phyloP scores from a whole-genome alignment of 2,888 invertebrate genomes.

The Drosophila quinaria region DNA sequence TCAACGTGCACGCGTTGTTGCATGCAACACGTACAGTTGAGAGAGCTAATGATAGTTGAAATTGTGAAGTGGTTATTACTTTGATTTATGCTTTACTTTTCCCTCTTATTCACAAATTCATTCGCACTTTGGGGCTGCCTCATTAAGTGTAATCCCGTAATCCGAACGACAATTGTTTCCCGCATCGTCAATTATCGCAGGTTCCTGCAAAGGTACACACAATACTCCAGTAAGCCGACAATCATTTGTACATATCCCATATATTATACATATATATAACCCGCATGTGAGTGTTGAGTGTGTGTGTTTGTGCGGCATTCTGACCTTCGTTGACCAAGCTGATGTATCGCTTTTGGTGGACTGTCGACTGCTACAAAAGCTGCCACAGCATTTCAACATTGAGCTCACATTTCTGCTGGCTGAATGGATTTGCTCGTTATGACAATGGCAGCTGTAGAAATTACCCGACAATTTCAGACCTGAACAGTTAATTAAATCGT shows the following conservation, averaged over 20 bases:
- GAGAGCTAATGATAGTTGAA: slow-evolving; percentile 26
- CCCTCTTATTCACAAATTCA: neutral
- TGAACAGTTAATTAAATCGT: slow-evolving; percentile 65
- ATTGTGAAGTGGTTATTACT: neutral
- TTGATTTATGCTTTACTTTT: slow-evolving; percentile 13
- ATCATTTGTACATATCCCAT: slow-evolving; percentile 4
- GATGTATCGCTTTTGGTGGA: slow-evolving; percentile 18
- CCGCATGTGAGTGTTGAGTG: slow-evolving; percentile 36
- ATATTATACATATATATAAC: slow-evolving; percentile 8
- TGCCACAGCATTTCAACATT: slow-evolving; percentile 9
- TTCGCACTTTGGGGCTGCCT: slow-evolving; percentile 13
- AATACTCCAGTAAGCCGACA: slow-evolving; percentile 3
- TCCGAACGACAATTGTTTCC: slow-evolving; percentile 47
- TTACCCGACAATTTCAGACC: slow-evolving; percentile 68
- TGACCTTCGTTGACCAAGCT: slow-evolving; percentile 44
- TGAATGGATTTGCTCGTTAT: slow-evolving; percentile 35
- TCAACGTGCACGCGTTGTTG: slow-evolving; percentile 13
- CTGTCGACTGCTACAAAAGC: slow-evolving; percentile 22
- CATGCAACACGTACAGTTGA: slow-evolving; percentile 49
- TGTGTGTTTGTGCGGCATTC: slow-evolving; percentile 34
- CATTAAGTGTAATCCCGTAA: slow-evolving; percentile 53
- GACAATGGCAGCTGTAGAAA: slow-evolving; percentile 64
- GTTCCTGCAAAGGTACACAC: slow-evolving; percentile 7
- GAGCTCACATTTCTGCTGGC: slow-evolving; percentile 38
- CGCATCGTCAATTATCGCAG: slow-evolving; percentile 36